These are phyloP conservation scores for Plotosus lineatus DNA, from an alignment of 2,113 vertebrate species.

Conservation along the genomic window DNA sequence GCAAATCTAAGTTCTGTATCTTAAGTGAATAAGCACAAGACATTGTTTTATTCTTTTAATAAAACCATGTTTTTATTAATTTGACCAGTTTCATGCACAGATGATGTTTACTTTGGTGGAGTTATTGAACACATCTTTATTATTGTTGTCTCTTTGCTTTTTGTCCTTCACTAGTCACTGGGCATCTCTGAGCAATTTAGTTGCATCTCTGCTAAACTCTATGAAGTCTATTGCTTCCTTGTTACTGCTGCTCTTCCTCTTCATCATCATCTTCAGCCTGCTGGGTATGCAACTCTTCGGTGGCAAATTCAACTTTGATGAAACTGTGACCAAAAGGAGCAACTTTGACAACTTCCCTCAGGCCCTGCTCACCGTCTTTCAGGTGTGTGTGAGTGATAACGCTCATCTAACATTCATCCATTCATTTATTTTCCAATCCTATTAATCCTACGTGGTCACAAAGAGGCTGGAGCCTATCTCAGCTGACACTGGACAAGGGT, in stretches of 20 bases:
- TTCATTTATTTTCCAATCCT: no score
- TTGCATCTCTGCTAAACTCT: constrained; percentile 97
- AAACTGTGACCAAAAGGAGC: constrained; percentile 95
- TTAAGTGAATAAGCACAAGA: background rate
- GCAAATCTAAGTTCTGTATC: background rate
- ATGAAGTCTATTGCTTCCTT: constrained; percentile 99
- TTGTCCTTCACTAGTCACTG: constrained; percentile 78
- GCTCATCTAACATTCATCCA: no score
- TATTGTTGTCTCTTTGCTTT: background rate
- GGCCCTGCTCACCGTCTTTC: constrained; percentile 95
- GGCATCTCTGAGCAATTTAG: constrained; percentile 97
- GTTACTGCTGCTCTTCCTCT: constrained; percentile 97
- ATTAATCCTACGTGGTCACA: no score
- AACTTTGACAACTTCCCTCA: constrained; percentile 98
- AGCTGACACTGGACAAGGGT: no score
- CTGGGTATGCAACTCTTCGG: constrained; percentile 99
- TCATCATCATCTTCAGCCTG: constrained; percentile 99
- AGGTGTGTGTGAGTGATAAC: constrained; percentile 80
- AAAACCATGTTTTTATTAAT: background rate
- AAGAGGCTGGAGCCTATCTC: no score
- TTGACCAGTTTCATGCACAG: background rate
- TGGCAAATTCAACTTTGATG: constrained; percentile 98
- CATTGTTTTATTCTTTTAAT: background rate
- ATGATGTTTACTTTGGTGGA: background rate
- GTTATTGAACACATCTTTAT: background rate